A percentile compares a stretch with the other conserved stretches of the same genome.
Evolutionary conservation across 2,888 invertebrate species (phyloP).

Genomic region (Adelphocoris suturalis): DNA sequence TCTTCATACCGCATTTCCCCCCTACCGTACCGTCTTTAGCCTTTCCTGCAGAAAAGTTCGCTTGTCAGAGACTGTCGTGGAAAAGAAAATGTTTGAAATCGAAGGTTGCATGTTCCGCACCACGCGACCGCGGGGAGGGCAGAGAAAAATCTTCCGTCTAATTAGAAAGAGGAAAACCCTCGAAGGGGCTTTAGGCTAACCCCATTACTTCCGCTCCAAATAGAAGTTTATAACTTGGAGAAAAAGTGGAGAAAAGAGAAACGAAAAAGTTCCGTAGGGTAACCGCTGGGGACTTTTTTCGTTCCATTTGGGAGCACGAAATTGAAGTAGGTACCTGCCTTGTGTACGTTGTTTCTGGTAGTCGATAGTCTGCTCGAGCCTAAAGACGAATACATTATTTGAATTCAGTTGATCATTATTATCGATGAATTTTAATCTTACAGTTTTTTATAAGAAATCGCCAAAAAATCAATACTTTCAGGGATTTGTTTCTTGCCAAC

Average conservation of each 20-base stretch:
- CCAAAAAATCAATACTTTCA: too few relatives aligned
- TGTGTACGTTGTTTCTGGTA: too few relatives aligned
- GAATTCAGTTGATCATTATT: too few relatives aligned
- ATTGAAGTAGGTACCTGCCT: too few relatives aligned
- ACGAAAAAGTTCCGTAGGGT: constrained; percentile 1
- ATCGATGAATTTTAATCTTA: too few relatives aligned
- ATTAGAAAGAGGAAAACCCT: constrained; percentile 11
- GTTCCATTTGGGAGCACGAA: neutral
- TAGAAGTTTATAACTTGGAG: neutral
- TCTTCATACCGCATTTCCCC: too few relatives aligned
- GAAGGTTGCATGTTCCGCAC: constrained; percentile 28
- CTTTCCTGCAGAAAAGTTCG: too few relatives aligned
- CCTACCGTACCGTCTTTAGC: too few relatives aligned
- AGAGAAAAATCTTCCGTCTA: constrained; percentile 6
- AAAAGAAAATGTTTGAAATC: neutral
- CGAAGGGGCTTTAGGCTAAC: constrained; percentile 24
- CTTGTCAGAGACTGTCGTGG: neutral
- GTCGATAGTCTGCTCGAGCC: too few relatives aligned
- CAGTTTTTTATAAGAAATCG: too few relatives aligned
- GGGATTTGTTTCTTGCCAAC: too few relatives aligned
- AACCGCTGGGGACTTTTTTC: neutral
- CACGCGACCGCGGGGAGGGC: neutral
- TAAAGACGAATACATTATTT: too few relatives aligned
- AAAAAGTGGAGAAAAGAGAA: neutral
- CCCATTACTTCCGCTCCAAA: constrained; percentile 26